These are phyloP conservation scores for Oryzias dopingdopingensis DNA, from an alignment of 2,797 vertebrate genomes.

Conservation along the genomic window DNA sequence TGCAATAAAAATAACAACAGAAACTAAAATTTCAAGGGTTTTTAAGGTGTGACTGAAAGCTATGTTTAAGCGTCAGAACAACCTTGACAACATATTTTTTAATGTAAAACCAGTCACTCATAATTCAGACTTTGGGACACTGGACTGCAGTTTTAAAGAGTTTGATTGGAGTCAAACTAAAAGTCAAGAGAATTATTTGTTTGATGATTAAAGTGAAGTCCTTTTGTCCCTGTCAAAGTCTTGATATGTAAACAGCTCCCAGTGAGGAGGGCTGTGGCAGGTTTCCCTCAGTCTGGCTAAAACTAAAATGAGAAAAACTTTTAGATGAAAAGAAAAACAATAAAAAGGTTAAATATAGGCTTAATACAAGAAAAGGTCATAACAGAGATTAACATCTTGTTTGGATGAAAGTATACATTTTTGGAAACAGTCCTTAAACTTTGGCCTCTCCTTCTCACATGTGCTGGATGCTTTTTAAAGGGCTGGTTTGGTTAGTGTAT, in stretches of 20 bases:
- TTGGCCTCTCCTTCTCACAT: constrained; percentile 44
- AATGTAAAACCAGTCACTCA: too few species aligned
- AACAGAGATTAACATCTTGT: constrained; percentile 41
- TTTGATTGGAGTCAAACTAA: background rate
- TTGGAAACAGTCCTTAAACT: constrained; percentile 43
- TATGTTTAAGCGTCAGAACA: too few species aligned
- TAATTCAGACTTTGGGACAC: background rate
- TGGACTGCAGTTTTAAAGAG: background rate
- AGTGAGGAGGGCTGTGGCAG: constrained; percentile 5
- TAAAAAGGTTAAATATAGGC: constrained; percentile 63
- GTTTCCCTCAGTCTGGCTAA: constrained; percentile 18
- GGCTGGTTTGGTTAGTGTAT: constrained; percentile 42
- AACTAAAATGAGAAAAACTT: constrained; percentile 11
- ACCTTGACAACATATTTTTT: too few species aligned
- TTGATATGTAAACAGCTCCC: constrained; percentile 13
- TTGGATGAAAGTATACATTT: constrained; percentile 36
- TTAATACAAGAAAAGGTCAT: constrained; percentile 39
- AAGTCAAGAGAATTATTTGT: background rate
- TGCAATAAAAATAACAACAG: too few species aligned
- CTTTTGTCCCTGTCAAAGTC: constrained; percentile 8
- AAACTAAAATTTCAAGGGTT: too few species aligned
- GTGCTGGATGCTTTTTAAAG: constrained; percentile 24
- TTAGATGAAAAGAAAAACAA: constrained; percentile 27
- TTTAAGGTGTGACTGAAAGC: too few species aligned
- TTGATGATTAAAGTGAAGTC: constrained; percentile 1